These are phyloP conservation scores for Ceratoteleas bidentatus DNA, from an alignment of 1,140 invertebrate genomes.

Conservation along the genomic window DNA sequence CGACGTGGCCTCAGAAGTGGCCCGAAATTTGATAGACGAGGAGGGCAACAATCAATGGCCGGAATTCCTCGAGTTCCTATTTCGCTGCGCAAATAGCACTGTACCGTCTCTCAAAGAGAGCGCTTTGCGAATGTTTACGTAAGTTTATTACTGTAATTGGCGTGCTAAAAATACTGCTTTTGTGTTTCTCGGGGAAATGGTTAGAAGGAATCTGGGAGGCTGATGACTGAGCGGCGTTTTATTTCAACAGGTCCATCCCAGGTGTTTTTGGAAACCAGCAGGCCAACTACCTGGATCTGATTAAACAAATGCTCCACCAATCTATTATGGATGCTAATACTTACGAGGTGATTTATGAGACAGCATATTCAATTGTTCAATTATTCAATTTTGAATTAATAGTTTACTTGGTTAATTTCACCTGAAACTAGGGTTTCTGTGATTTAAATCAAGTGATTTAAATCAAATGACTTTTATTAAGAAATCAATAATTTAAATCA, in stretches of 20 bases:
- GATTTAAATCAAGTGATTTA: too few species aligned
- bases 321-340: conserved; percentile 87
- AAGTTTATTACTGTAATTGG: conserved; percentile 74
- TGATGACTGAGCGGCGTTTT: neutral
- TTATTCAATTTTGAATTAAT: too few species aligned
- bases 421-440: too few species aligned
- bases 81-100: conserved; percentile 94
- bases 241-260: conserved; percentile 88
- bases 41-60: conserved; percentile 98
- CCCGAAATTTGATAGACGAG: conserved; percentile 97
- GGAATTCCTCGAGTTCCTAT: conserved; percentile 97
- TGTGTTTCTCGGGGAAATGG: neutral
- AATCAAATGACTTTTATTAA: too few species aligned
- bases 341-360: conserved; percentile 82
- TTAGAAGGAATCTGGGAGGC: neutral
- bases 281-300: conserved; percentile 93
- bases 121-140: conserved; percentile 96
- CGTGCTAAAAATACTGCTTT: neutral
- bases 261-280: conserved; percentile 98
- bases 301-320: conserved; percentile 96
- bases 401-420: too few species aligned
- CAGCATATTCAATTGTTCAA: too few species aligned
- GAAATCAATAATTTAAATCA: too few species aligned
- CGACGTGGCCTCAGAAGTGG: conserved; percentile 96
- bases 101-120: conserved; percentile 93